Conservation (phyloP, 2,113 vertebrate species). For the Antechinus flavipes region DNA sequence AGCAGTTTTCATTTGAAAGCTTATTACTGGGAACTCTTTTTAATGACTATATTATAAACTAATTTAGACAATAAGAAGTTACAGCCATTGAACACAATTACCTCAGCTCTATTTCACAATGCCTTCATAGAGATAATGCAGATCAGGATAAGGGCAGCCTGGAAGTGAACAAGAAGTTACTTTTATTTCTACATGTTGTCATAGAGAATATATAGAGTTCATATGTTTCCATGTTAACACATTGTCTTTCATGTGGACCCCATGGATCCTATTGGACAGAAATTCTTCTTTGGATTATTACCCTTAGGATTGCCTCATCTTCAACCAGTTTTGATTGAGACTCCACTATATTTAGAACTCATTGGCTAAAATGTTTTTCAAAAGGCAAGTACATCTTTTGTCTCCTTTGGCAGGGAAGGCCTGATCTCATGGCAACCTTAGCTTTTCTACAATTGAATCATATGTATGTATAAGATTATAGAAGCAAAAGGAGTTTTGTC, state of each 20-base stretch:
- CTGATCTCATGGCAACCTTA: conserved; percentile 11
- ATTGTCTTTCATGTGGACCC: background rate
- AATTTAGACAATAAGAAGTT: background rate
- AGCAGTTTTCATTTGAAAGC: background rate
- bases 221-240: background rate
- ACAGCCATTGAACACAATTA: background rate
- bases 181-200: background rate
- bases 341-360: background rate
- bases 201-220: background rate
- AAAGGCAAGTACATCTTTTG: conserved; percentile 2
- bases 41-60: background rate
- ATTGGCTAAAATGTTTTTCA: background rate
- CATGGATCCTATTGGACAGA: background rate
- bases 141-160: background rate
- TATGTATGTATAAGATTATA: conserved; percentile 41
- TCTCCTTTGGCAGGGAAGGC: conserved; percentile 34
- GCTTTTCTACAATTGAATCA: conserved; percentile 29
- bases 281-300: background rate
- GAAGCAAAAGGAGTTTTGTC: conserved; percentile 20
- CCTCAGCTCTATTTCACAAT: background rate
- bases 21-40: background rate
- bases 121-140: background rate
- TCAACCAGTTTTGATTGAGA: background rate
- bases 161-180: background rate
- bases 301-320: background rate